A percentile compares a stretch with the other conserved stretches of the same genome.
These are phyloP conservation scores for Bolborhynchus lineola DNA, from an alignment of 2,113 vertebrate species.

Conservation along the genomic window DNA sequence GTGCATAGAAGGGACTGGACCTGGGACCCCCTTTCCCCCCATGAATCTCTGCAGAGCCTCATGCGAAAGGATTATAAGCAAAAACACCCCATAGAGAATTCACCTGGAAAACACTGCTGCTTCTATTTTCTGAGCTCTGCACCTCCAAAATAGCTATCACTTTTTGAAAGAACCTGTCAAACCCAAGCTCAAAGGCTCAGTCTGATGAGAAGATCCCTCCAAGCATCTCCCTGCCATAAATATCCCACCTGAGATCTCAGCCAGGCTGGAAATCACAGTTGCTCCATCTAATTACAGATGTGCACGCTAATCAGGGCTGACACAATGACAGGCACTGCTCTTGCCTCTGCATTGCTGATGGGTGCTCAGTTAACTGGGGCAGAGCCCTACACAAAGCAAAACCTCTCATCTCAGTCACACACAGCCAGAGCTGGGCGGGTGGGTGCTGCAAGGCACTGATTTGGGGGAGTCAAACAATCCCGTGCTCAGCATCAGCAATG, in stretches of 20 bases:
- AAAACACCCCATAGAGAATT: neutral
- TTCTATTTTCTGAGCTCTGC: slow-evolving; percentile 2
- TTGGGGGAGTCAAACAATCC: neutral
- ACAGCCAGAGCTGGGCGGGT: neutral
- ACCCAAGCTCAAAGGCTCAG: slow-evolving; percentile 5
- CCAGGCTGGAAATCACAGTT: slow-evolving; percentile 44
- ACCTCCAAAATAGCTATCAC: neutral
- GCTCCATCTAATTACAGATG: slow-evolving; percentile 53
- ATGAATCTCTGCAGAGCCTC: neutral
- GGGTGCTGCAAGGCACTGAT: neutral
- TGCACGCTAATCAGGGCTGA: neutral
- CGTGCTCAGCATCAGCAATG: neutral
- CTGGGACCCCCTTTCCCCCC: neutral
- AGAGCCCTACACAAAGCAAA: neutral
- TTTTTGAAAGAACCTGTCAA: slow-evolving; percentile 28
- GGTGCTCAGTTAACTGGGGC: neutral
- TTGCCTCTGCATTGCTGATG: neutral
- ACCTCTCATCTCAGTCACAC: fast-evolving
- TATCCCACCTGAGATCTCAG: slow-evolving; percentile 35
- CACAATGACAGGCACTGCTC: neutral
- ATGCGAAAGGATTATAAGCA: neutral
- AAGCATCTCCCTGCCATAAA: slow-evolving; percentile 11
- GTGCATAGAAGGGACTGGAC: neutral
- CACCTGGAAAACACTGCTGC: neutral
- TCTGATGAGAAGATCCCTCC: neutral